Base-by-base conservation (phyloP, 2,113 vertebrate species). In the Melanerpes aurifrons region DNA sequence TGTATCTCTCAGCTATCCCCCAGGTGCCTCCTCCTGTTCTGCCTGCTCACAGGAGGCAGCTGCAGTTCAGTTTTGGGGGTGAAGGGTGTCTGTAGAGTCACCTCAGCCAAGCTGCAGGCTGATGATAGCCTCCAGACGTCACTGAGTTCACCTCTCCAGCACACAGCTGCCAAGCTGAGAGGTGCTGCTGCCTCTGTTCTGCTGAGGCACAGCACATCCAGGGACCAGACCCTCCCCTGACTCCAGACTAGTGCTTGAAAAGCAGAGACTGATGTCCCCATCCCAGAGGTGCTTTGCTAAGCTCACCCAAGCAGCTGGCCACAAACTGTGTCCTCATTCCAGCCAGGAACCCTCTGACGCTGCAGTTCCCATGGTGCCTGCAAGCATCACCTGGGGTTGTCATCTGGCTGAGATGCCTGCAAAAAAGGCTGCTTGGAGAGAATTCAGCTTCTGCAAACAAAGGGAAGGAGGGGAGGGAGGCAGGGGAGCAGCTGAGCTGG, bases 151-250 rank as follows among this genome's bases (percentile, higher is more conserved):
- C 76, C 94, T 87, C 89, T 25, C 57, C 2, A 0, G 83, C 59
- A 85, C 74, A 79, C 67, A 75, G 22, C 73, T 84, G 86, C 74
- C 62, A 32, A 73, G 87, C 84, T 58, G 8, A 69, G 67, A 83
- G 88, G 78, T 82, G 66, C 77, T 53, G 58, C 71, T 86, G 72
- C 59, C 48, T 32, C 56, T 56, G 19, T 78, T 82, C 22, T 62
- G 82, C 75, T 3, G 54, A 78, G 62, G 43, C 29, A 18, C 31
- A 77, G 43, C 59, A 90, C 0, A 0, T 26, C 14, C 81, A 70
- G 85, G 28, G 72, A 56, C 66, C 67, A 79, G 67, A 72, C 35
- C 53, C 21, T 71, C 14, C 73, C 62, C 29, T 4, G 4, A 5
- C 7, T 4, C 54, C 69, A 72, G 79, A 66, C 10, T 13, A 70